These are phyloP conservation scores for Hormiphora californensis DNA, from an alignment of 37 sponge, comb jelly and placozoan genomes.

Conservation along the genomic window DNA sequence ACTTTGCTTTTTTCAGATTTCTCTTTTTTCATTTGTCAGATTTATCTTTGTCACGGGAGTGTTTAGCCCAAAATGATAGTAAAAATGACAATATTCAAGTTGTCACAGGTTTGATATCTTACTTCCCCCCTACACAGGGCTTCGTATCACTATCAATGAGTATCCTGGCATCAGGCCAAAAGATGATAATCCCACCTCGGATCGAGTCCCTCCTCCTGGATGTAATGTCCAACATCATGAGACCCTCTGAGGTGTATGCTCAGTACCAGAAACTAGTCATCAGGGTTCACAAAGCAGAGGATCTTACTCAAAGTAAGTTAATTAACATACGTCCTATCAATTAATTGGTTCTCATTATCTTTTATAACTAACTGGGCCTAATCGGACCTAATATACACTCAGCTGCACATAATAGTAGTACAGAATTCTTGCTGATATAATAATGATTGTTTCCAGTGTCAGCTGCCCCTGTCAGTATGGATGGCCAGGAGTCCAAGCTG, in stretches of 20 bases:
- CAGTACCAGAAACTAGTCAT: conserved; percentile 18
- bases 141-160: neutral
- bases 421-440: neutral
- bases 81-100: too few relatives aligned
- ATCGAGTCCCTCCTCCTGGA: conserved; percentile 14
- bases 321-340: neutral
- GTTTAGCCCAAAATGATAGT: too few relatives aligned
- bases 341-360: neutral
- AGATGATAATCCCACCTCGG: neutral
- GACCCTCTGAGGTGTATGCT: conserved; percentile 12
- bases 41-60: too few relatives aligned
- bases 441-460: neutral
- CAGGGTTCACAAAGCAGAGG: neutral
- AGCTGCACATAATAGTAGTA: too few relatives aligned
- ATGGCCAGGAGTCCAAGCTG: neutral
- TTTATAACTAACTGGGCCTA: too few relatives aligned
- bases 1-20: too few relatives aligned
- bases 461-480: neutral
- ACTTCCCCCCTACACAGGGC: too few relatives aligned
- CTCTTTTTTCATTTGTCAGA: too few relatives aligned
- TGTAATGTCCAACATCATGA: conserved; percentile 6
- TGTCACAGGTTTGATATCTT: too few relatives aligned
- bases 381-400: too few relatives aligned
- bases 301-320: neutral
- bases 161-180: neutral